Percentiles rank a stretch among this genome's conserved stretches.
These are phyloP conservation scores for Pygmarrhopalites habei DNA, from an alignment of 1,140 invertebrate genomes.

Conservation along the genomic window DNA sequence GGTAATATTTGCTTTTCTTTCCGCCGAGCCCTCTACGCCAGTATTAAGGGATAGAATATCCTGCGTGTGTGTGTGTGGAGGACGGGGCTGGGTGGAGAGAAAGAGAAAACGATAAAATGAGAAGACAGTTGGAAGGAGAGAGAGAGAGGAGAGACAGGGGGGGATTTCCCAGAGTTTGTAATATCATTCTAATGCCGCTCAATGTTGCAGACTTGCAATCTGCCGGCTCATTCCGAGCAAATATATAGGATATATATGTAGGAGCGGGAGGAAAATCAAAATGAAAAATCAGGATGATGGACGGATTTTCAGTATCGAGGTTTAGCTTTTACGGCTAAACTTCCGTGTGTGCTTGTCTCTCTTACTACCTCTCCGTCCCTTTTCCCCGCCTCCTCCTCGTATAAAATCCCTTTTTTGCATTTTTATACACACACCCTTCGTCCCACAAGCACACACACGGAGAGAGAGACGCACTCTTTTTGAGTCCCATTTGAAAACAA, in stretches of 20 bases:
- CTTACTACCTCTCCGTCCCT: not conserved
- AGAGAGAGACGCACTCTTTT: not conserved
- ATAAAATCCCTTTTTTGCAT: not conserved
- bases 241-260: no score
- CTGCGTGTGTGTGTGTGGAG: not conserved
- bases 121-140: not conserved
- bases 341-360: not conserved
- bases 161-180: not conserved
- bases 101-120: not conserved
- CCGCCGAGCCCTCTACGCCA: not conserved
- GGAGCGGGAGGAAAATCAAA: not conserved
- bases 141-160: not conserved
- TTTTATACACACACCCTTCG: not conserved
- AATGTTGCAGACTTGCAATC: not conserved
- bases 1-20: conserved; percentile 1
- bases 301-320: conserved; percentile 1
- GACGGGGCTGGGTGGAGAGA: not conserved
- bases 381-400: not conserved
- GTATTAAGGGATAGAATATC: not conserved
- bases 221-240: not conserved
- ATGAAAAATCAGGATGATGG: not conserved
- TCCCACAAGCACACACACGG: not conserved
- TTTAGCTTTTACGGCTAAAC: not conserved
- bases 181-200: not conserved
- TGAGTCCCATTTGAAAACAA: not conserved